Evolutionary conservation across 2,113 vertebrate genomes (phyloP), one percentile per base, ranked within the genome.

Genomic region (Cinclus cinclus): DNA sequence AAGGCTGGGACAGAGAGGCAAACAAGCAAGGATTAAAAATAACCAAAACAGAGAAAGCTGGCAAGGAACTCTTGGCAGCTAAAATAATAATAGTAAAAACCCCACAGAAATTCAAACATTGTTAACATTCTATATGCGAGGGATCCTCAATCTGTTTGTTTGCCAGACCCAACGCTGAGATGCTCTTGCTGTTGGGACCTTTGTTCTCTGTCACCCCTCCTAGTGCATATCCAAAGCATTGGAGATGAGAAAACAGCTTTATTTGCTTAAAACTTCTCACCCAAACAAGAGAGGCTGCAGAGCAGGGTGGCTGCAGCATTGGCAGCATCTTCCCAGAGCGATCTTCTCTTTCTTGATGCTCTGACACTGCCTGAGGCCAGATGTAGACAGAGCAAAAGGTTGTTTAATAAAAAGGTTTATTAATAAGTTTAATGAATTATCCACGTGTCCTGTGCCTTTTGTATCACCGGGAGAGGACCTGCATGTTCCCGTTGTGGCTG

Each of bases 21-120:
- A 95, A 95, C 68, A 91, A 97, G 90, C 90, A 88, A 92, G 90
- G 85, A 94, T 95, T 95, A 95, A 96, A 96, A 96, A 96, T 89
- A 92, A 75, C 90, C 85, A 53, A 82, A 91, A 59, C 9, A 88
- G 6, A 80, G 89, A 83, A 74, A 88, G 78, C 94, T 95, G 95
- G 94, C 94, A 3, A 86, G 85, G 75, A 94, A 23, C 33, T 78
- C 85, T 74, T 96, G 96, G 96, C 93, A 95, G 95, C 90, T 91
- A 77, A 59, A 84, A 89, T 52, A 93, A 90, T 16, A 93, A 94
- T 50, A 92, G 78, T 67, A 70, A 86, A 90, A 73, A 4, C 19
- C 63, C 64, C 86, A 53, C 83, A 63, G 83, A 85, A 94, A 95
- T 91, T 73, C 84, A 84, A 87, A 50, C 63, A 22, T 46, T 60